A percentile compares a stretch with the other conserved stretches of the same genome.
These are phyloP conservation scores for Dolichoris vasculosae DNA, from an alignment of 1,140 invertebrate genomes.

Conservation along the genomic window DNA sequence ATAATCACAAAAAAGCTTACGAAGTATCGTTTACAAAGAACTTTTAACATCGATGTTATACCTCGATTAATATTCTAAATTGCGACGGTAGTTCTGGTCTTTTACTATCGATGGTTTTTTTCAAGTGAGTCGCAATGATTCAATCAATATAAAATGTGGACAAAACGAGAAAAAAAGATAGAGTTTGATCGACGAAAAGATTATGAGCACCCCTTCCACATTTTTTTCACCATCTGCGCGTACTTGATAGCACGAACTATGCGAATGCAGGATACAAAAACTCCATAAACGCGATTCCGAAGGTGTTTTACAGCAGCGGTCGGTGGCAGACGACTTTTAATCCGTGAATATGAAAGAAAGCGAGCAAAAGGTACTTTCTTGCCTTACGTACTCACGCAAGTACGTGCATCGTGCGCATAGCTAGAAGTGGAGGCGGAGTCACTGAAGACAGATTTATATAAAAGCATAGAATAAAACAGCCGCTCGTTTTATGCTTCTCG, in stretches of 20 bases:
- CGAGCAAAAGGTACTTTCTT: background rate
- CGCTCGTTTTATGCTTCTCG: background rate
- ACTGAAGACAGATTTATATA: background rate
- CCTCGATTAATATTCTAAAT: conserved; percentile 5
- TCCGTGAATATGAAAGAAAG: background rate
- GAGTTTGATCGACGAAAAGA: background rate
- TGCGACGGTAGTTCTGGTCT: conserved; percentile 23
- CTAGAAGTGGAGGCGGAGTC: background rate
- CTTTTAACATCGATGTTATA: conserved; percentile 1
- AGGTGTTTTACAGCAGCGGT: background rate
- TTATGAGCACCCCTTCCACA: background rate
- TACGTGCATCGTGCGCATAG: background rate
- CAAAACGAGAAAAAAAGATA: background rate
- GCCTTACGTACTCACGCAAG: no score
- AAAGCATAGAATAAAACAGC: background rate
- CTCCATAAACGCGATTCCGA: background rate
- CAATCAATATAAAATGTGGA: background rate
- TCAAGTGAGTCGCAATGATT: conserved; percentile 13
- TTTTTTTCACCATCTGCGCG: background rate
- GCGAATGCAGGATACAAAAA: background rate
- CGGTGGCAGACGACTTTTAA: background rate
- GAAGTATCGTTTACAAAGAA: background rate
- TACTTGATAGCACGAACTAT: background rate
- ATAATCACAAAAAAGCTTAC: background rate
- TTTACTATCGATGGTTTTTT: conserved; percentile 24